phyloP scores from a whole-genome alignment of 2,113 vertebrate genomes.

The Xyliphius kryptos region DNA sequence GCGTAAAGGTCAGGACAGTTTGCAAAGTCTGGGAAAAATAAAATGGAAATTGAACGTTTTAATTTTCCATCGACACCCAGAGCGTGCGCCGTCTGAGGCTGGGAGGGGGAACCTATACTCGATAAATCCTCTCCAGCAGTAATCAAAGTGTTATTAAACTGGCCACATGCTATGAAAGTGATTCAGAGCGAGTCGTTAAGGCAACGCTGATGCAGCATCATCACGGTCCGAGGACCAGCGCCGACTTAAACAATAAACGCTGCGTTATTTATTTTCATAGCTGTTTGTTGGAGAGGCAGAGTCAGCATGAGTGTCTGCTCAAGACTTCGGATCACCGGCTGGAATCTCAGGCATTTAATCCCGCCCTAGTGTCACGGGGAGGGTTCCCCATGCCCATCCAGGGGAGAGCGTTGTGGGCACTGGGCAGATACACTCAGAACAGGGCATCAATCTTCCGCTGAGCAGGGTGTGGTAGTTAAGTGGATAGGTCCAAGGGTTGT shows the following conservation, averaged over 20 bases:
- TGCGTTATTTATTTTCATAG: constrained; percentile 4
- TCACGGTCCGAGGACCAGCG: background rate
- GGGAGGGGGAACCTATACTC: background rate
- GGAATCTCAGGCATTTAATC: too few species aligned
- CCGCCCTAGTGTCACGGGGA: too few species aligned
- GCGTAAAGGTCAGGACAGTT: constrained; percentile 36
- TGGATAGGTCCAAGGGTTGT: too few species aligned
- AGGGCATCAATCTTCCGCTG: too few species aligned
- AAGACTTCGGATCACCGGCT: background rate
- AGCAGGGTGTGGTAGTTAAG: too few species aligned
- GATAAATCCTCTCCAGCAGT: constrained; percentile 22
- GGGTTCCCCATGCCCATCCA: too few species aligned
- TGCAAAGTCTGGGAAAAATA: constrained; percentile 16
- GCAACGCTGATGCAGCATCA: constrained; percentile 2
- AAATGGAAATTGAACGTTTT: constrained; percentile 9
- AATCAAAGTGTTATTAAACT: constrained; percentile 23
- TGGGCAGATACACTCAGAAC: too few species aligned
- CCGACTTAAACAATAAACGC: constrained; percentile 1
- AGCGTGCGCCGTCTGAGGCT: too few species aligned
- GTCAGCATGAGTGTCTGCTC: constrained; percentile 2
- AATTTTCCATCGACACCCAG: too few species aligned
- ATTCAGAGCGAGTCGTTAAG: constrained; percentile 17
- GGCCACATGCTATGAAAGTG: background rate
- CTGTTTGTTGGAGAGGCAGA: constrained; percentile 3
- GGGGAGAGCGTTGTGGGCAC: too few species aligned